Percentiles rank a stretch among this genome's conserved stretches.
phyloP scores from a whole-genome alignment of 1,140 invertebrate species.

The Listronotus oregonensis region DNA sequence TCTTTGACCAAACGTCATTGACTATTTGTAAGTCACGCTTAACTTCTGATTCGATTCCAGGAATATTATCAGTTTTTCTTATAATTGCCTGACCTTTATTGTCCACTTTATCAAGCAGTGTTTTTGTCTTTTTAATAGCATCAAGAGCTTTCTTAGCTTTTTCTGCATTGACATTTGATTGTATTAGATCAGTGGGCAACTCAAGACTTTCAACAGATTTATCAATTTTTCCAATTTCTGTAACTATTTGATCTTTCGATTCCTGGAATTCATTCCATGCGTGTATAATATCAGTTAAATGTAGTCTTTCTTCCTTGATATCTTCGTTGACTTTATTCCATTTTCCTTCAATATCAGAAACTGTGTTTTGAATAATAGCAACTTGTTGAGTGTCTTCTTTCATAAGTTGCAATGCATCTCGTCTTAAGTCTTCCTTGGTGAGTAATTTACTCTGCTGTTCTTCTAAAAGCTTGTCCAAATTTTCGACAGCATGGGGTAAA shows the following conservation, averaged over 20 bases:
- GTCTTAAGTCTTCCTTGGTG: conserved; percentile 65
- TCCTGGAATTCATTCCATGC: conserved; percentile 78
- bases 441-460: conserved; percentile 60
- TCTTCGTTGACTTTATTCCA: conserved; percentile 79
- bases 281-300: conserved; percentile 72
- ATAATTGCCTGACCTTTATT: conserved; percentile 71
- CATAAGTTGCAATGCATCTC: conserved; percentile 76
- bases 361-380: conserved; percentile 75
- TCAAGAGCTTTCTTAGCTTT: conserved; percentile 77
- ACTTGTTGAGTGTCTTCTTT: conserved; percentile 80
- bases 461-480: conserved; percentile 62
- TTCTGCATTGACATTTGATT: conserved; percentile 68
- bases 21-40: conserved; percentile 66
- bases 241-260: conserved; percentile 69
- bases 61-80: conserved; percentile 74
- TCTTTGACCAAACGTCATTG: conserved; percentile 75
- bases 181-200: conserved; percentile 68
- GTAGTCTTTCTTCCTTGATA: conserved; percentile 74
- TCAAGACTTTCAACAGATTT: conserved; percentile 64
- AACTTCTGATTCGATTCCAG: conserved; percentile 73
- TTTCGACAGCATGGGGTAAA: conserved; percentile 64
- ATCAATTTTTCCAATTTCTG: conserved; percentile 70
- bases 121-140: conserved; percentile 74
- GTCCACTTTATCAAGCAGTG: conserved; percentile 75
- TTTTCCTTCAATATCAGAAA: conserved; percentile 75